A percentile compares a stretch with the other conserved stretches of the same genome.
phyloP scores from a whole-genome alignment of 2,888 invertebrate genomes.

The Dolichopus griseipennis region DNA sequence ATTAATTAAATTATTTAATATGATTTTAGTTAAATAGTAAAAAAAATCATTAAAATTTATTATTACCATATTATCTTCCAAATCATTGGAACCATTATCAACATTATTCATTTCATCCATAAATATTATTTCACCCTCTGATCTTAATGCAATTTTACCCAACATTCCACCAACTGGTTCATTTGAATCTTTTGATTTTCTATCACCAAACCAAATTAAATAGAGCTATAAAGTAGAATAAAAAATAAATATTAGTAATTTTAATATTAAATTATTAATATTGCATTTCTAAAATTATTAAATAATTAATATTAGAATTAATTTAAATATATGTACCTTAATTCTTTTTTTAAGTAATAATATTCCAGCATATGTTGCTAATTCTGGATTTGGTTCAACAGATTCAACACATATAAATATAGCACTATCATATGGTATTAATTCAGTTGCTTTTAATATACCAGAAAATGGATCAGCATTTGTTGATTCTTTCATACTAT shows the following conservation, averaged over 20 bases:
- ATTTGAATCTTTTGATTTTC: constrained; percentile 37
- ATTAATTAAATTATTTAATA: not conserved
- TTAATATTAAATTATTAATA: too few relatives aligned
- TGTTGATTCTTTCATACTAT: constrained; percentile 37
- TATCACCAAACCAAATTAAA: constrained; percentile 45
- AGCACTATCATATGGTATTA: constrained; percentile 55
- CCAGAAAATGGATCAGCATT: constrained; percentile 53
- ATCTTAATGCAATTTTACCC: constrained; percentile 42
- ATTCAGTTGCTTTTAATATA: constrained; percentile 50
- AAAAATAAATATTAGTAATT: too few relatives aligned
- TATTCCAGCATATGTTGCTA: constrained; percentile 43
- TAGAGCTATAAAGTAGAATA: constrained; percentile 36
- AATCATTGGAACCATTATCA: constrained; percentile 29
- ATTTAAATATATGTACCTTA: constrained; percentile 31
- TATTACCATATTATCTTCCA: constrained; percentile 40
- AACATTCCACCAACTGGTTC: constrained; percentile 42
- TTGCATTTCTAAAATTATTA: too few relatives aligned
- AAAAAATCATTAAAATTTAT: not conserved
- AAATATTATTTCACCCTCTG: constrained; percentile 45
- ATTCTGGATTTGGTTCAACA: constrained; percentile 47
- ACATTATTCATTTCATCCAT: constrained; percentile 29
- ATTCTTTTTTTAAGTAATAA: constrained; percentile 44
- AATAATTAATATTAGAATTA: not conserved
- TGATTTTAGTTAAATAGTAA: not conserved
- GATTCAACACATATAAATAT: constrained; percentile 53